phyloP scores from a whole-genome alignment of 2,113 vertebrate species.

The Saimiri boliviensis region DNA sequence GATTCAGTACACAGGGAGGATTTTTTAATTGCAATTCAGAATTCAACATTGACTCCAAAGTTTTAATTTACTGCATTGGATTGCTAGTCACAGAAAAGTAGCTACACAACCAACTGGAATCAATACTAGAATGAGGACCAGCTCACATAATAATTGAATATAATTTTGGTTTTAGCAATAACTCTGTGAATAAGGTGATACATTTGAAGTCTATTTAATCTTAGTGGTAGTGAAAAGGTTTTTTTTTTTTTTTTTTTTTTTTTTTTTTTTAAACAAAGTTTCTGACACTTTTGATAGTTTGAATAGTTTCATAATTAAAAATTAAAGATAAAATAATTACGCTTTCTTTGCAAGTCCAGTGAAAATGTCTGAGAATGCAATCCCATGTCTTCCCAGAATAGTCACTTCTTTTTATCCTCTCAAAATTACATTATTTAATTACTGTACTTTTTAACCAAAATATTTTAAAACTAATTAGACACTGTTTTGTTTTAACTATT shows the following conservation, averaged over 20 bases:
- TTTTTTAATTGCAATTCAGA: conserved; percentile 14
- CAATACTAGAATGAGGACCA: not conserved
- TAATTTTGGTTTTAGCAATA: conserved; percentile 42
- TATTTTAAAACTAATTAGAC: conserved; percentile 78
- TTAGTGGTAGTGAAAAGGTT: not conserved
- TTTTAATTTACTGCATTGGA: conserved; percentile 26
- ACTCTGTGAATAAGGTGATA: conserved; percentile 11
- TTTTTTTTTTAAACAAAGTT: not conserved
- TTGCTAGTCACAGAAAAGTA: conserved; percentile 14
- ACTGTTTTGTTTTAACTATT: conserved; percentile 75
- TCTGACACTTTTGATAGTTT: conserved; percentile 29
- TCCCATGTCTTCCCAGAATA: conserved; percentile 19
- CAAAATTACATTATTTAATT: conserved; percentile 67
- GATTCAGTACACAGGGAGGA: not conserved
- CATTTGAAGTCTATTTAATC: not conserved
- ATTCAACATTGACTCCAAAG: not conserved
- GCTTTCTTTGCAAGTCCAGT: not conserved
- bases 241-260: not conserved
- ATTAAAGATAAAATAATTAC: conserved; percentile 53
- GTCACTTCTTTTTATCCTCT: conserved; percentile 39
- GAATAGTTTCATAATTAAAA: conserved; percentile 46
- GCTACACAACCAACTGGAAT: not conserved
- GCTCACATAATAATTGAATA: not conserved
- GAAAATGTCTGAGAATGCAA: conserved; percentile 16
- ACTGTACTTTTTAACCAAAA: conserved; percentile 69